Percentiles rank a stretch among this genome's conserved stretches.
These are phyloP conservation scores for Etheostoma nigrum DNA, from an alignment of 2,797 vertebrate species.

Conservation along the genomic window DNA sequence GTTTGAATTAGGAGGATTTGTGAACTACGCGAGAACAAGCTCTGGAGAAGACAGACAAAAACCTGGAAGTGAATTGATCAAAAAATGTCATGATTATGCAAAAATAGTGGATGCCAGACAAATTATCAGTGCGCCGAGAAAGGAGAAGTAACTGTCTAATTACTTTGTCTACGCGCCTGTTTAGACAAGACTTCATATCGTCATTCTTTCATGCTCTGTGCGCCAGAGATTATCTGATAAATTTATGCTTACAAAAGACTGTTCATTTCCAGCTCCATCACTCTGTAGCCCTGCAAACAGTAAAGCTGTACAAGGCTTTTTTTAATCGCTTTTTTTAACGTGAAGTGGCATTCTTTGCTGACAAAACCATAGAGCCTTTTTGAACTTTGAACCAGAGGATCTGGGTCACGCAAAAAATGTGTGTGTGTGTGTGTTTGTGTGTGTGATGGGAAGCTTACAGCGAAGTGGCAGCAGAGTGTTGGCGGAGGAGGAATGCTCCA, in stretches of 20 bases:
- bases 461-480: conserved; percentile 64
- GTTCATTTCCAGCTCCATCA: background rate
- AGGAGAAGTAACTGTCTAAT: background rate
- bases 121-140: background rate
- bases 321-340: conserved; percentile 1
- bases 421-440: conserved; percentile 24
- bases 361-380: background rate
- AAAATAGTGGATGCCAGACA: background rate
- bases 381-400: conserved; percentile 33
- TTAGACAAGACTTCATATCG: conserved; percentile 24
- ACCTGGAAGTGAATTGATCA: background rate
- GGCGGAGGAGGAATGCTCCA: conserved; percentile 69
- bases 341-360: background rate
- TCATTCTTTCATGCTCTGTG: conserved; percentile 19
- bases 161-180: conserved; percentile 10
- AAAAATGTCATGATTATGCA: background rate
- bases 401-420: conserved; percentile 17
- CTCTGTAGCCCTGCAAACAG: background rate
- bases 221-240: conserved; percentile 45
- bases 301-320: background rate
- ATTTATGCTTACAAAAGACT: conserved; percentile 33
- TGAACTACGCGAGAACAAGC: background rate
- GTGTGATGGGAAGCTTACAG: conserved; percentile 38
- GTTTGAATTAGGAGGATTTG: conserved; percentile 11
- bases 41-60: too few relatives aligned